Conservation (phyloP, 2,797 vertebrate species). For the Anolis apletophallus region DNA sequence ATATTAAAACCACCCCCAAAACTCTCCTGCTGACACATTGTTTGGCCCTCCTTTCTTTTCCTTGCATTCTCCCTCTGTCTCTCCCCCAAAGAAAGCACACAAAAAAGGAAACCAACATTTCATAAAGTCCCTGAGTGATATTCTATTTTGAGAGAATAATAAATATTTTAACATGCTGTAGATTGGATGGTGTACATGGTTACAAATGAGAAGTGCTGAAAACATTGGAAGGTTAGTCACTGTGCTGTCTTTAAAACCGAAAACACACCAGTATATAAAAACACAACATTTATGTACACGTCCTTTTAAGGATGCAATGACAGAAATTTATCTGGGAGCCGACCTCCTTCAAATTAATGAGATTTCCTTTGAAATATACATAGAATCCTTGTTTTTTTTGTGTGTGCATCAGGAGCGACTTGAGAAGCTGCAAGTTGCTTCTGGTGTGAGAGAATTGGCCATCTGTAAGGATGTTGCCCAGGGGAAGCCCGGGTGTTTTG, state of each 20-base stretch:
- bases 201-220: slow-evolving; percentile 33
- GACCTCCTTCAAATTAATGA: background rate
- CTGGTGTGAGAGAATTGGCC: too few relatives aligned
- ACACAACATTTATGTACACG: background rate
- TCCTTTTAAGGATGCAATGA: background rate
- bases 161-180: background rate
- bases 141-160: slow-evolving; percentile 14
- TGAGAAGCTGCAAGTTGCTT: too few relatives aligned
- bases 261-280: background rate
- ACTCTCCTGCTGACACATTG: slow-evolving; percentile 43
- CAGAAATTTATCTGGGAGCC: background rate
- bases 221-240: slow-evolving; percentile 3
- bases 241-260: background rate
- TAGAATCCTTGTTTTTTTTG: too few relatives aligned
- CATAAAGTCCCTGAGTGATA: background rate
- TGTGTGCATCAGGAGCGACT: too few relatives aligned
- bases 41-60: slow-evolving; percentile 29
- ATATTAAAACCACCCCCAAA: slow-evolving; percentile 34
- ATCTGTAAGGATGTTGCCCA: too few relatives aligned
- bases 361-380: too few relatives aligned
- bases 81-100: background rate
- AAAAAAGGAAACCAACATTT: slow-evolving; percentile 8
- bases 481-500: too few relatives aligned
- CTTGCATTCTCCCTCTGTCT: background rate
- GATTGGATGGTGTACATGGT: slow-evolving; percentile 20